These are phyloP conservation scores for Tetramorium bicarinatum DNA, from an alignment of 2,888 invertebrate species.

Conservation along the genomic window DNA sequence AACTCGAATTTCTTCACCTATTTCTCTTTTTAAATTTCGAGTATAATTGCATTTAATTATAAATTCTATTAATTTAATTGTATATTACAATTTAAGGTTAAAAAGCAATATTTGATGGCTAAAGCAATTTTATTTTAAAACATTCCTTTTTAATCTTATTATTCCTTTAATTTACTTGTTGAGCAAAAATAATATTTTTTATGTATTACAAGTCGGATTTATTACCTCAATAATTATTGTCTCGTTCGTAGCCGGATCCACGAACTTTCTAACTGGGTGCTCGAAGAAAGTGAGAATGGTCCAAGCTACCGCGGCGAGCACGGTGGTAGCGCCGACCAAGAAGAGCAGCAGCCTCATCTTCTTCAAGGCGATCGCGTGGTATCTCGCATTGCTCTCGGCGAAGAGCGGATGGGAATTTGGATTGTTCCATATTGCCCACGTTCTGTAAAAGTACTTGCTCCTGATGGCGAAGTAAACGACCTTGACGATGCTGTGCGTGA, in stretches of 20 bases:
- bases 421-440: constrained; percentile 94
- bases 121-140: neutral
- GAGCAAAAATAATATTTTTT: neutral
- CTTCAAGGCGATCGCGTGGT: constrained; percentile 91
- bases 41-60: neutral
- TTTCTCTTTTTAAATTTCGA: too few relatives aligned
- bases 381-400: constrained; percentile 93
- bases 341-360: constrained; percentile 92
- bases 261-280: constrained; percentile 90
- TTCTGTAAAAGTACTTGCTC: constrained; percentile 92
- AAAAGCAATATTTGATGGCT: neutral
- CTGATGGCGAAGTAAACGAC: constrained; percentile 91
- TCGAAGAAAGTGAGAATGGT: constrained; percentile 93
- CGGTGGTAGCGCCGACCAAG: constrained; percentile 89
- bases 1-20: too few relatives aligned
- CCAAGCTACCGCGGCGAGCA: constrained; percentile 90
- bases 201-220: neutral
- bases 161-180: neutral
- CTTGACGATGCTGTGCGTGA: constrained; percentile 92
- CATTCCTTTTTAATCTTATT: neutral
- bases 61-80: neutral
- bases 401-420: constrained; percentile 94
- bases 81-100: neutral
- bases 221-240: constrained; percentile 89
- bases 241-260: constrained; percentile 91